Percentiles rank a stretch among this genome's conserved stretches.
Conservation (phyloP, 2,888 invertebrate genomes). For the Latheticus oryzae region DNA sequence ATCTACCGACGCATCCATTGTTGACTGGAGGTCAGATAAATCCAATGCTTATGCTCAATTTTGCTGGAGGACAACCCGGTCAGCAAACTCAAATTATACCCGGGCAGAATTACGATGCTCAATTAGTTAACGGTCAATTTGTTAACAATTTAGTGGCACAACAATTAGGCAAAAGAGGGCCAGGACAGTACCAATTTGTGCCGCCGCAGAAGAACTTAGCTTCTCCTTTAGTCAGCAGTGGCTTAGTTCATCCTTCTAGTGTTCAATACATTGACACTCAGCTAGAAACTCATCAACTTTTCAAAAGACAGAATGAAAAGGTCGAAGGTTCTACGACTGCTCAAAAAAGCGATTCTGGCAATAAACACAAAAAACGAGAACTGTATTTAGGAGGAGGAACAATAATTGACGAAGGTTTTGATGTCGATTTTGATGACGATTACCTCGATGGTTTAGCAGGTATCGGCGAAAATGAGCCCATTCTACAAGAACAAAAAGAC, state of each 20-base stretch:
- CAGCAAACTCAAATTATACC: conserved; percentile 65
- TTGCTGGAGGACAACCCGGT: conserved; percentile 63
- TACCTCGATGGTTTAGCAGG: conserved; percentile 75
- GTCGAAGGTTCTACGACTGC: conserved; percentile 46
- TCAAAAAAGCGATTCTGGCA: conserved; percentile 44
- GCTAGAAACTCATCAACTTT: conserved; percentile 66
- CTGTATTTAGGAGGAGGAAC: conserved; percentile 76
- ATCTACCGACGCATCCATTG: conserved; percentile 67
- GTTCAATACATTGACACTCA: conserved; percentile 73
- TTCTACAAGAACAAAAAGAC: conserved; percentile 70
- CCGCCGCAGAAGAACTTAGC: conserved; percentile 43
- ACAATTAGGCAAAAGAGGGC: conserved; percentile 47
- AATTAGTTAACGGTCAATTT: conserved; percentile 75
- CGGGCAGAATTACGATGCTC: conserved; percentile 69
- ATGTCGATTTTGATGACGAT: conserved; percentile 66
- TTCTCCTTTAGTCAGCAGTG: conserved; percentile 52
- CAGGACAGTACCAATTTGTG: conserved; percentile 25
- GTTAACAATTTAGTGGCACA: conserved; percentile 60
- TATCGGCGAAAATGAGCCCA: conserved; percentile 74
- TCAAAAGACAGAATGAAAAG: conserved; percentile 62
- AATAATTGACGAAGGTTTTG: conserved; percentile 70
- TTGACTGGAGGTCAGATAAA: conserved; percentile 76
- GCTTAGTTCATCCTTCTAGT: conserved; percentile 70
- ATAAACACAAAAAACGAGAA: conserved; percentile 73
- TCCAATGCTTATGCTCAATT: conserved; percentile 69